Conservation (phyloP, 2,113 vertebrate genomes). For the Macrotus californicus region DNA sequence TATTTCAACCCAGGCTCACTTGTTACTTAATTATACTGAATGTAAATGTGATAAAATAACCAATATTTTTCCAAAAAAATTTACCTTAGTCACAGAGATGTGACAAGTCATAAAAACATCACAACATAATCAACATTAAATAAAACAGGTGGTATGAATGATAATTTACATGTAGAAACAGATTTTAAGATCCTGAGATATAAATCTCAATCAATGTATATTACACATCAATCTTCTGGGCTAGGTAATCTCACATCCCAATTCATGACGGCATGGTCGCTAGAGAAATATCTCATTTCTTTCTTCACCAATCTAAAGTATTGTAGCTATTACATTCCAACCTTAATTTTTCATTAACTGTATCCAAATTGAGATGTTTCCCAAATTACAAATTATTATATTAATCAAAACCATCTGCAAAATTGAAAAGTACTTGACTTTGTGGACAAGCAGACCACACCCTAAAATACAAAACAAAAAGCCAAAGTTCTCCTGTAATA, state of each 20-base stretch:
- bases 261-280: neutral
- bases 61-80: neutral
- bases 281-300: neutral
- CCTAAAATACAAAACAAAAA: constrained; percentile 22
- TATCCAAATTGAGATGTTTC: neutral
- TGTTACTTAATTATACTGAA: neutral
- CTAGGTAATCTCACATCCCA: neutral
- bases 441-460: neutral
- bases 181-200: constrained; percentile 29
- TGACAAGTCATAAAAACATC: constrained; percentile 1
- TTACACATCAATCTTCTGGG: neutral
- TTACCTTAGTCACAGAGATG: neutral
- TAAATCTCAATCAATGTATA: neutral
- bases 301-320: neutral
- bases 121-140: neutral
- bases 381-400: neutral
- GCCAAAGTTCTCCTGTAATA: neutral
- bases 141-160: constrained; percentile 1
- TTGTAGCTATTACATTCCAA: neutral
- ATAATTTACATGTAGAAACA: neutral
- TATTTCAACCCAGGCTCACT: neutral
- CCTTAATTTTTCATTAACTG: neutral
- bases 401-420: constrained; percentile 34
- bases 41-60: neutral
- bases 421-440: neutral